Evolutionary conservation across 35 echinoderm and acorn worm species (phyloP), one percentile per base, ranked within the genome.

Genomic region (Ptychodera flava): DNA sequence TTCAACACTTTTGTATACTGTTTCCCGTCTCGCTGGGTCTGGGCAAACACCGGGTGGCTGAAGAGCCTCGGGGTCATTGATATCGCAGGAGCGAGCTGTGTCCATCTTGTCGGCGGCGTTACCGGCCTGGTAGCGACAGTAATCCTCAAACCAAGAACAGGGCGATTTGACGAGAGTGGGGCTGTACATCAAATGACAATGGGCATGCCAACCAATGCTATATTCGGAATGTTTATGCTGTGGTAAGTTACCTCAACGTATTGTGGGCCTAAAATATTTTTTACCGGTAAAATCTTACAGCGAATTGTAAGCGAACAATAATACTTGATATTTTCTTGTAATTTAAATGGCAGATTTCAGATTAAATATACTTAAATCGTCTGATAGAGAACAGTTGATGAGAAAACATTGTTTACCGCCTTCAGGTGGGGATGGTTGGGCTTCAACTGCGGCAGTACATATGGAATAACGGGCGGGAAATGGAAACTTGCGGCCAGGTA

Each of bases 381-480:
- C 81, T 33, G 10, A 0, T 16, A 35, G 16, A 29, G 37, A 30
- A 75, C 14, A 0, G n/a, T 34, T 1, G 35, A 33, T 28, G 16
- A 16, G 38, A 33, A 33, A 75, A 85, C n/a, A 28, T 29, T 80
- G 28, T 75, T 64, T 64, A 12, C 22, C 45, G 6, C 45, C 35
- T 82, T 27, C 28, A 99, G 96, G 96, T 99, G 96, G 96, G 96
- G 96, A 27, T 99, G 96, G 96, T 88, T 94, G 0, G 96, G 96
- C 10, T 99, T 99, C 38, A 99, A 99, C 80, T 99, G 96, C 35
- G 96, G 96, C 1, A 99, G 96, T 78, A 94, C 96, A 0, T 94
- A 94, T 80, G 96, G 96, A 16, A 91, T 99, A 16, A 85, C 96
- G 1, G 82, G 87, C 29, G 77, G 90, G 28, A 94, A 94, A 82